Base-by-base conservation (phyloP, 2,113 vertebrate genomes). In the Anarrhichthys ocellatus region DNA sequence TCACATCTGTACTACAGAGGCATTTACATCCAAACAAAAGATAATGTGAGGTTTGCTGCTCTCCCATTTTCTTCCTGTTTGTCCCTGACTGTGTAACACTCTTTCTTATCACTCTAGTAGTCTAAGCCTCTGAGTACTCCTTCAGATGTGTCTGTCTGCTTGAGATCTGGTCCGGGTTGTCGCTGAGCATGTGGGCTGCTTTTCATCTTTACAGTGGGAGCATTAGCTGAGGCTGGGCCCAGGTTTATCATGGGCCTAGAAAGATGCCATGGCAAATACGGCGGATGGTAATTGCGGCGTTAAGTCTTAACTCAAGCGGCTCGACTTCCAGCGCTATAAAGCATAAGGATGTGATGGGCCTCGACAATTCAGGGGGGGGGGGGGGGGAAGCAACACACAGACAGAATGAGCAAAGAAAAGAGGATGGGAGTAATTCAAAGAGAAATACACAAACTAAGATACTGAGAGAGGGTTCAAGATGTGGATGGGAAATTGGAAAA, bases 11-110 rank as follows among this genome's bases (percentile, higher is more conserved):
- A 92, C 90, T 83, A 89, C 89, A 86, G 85, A 92, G 88, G 89
- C 89, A 85, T 94, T 93, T 91, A 89, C 92, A 93, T 92, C 87
- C 87, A 93, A 94, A 94, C 94, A 95, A 92, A 95, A 93, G 93
- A 93, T 94, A 93, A 92, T 90, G 66, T 63, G 42, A 58, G 54
- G 78, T 87, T 91, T 91, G 79, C 86, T 86, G 78, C 87, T 86
- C 83, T 88, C 88, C 87, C 85, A 82, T 86, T 71, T 82, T 91
- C 87, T 91, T 91, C 86, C 89, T 84, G 84, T 90, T 90, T 88
- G 91, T 91, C 77, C 87, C 83, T 71, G 81, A 80, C 76, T 78
- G 84, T 81, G 70, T 71, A 78, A 85, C 89, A 84, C 79, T 90
- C 80, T 87, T 89, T 80, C 81, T 90, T 87, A 89, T 92, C 86